Evolutionary conservation across 2,888 invertebrate genomes (phyloP), one percentile per base, ranked within the genome.

Genomic region (Spisula solida): DNA sequence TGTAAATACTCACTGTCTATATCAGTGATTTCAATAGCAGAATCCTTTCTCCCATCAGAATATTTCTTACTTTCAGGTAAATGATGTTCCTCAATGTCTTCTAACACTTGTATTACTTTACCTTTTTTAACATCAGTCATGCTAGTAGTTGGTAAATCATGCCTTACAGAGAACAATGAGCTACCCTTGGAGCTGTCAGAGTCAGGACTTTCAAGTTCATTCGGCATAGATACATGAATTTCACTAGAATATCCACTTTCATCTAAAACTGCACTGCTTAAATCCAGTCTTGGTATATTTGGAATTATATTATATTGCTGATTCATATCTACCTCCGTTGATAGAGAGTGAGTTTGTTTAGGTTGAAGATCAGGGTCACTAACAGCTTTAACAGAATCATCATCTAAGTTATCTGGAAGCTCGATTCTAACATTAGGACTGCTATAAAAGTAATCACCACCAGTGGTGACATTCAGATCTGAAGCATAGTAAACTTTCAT

Each of bases 401-500:
- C 88, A 80, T 92, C 91, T 12, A 91, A 47, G 51, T 90, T 86
- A 81, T 88, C 88, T 70, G 89, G 90, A 82, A 93, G 92, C 48
- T 92, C 86, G 55, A 89, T 87, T 31, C 94, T 83, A 6, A 95
- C 88, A 90, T 94, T 93, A 8, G 94, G 94, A 88, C 92, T 93
- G 85, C 95, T 95, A 47, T 92, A 91, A 83, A 92, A 94, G 29
- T 91, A 88, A 12, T 91, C 90, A 31, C 90, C 90, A 66, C 90
- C 86, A 48, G 85, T 41, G 18, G 85, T n/a, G 55, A 94, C 88
- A 80, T 93, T 88, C 25, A 95, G 88, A 31, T 94, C 94, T 10
- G 93, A 92, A 20, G 95, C 95, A 90, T 94, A 94, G 88, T 95
- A 95, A 16, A 96, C 94, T 70, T 94, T 94, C 96, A 96, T 95